Evolutionary conservation across 2,113 vertebrate species (phyloP), one percentile per base, ranked within the genome.

Genomic region (Trogon melanurus): DNA sequence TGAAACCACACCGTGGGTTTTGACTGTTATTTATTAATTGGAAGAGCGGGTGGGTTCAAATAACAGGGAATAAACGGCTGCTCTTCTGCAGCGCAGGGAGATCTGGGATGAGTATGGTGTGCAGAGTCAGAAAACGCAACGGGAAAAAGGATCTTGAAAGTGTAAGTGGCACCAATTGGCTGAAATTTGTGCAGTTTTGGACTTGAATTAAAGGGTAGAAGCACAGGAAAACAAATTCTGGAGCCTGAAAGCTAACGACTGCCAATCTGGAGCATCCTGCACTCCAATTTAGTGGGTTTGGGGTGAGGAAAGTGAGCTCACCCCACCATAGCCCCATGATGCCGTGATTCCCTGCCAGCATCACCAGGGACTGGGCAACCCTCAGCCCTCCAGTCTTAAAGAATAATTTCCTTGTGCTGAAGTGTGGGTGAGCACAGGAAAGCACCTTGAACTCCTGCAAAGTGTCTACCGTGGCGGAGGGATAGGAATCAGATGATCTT

Each of bases 261-360:
- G 38, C 18, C 53, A 20, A 14, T 19, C 13, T 2, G 1, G 38
- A 56, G 62, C 79, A 69, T 45, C 60, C 60, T 11, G 1, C 38
- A 27, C 3, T 38, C 38, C 18, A 22, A 6, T 13, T 29, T 29
- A n/a, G 25, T 21, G 30, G 22, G 13, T 8, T 5, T 56, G 67
- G 22, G 30, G 8, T 29, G 54, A 66, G 25, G 53, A 47, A 32
- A 29, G 34, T 20, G 47, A 67, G 66, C 22, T 67, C 47, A 48
- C 22, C 38, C 50, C 57, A 57, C 13, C 1, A 0, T 45, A 71
- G 44, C 4, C 41, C 69, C 0, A 0, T 4, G 2, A 4, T 9
- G 53, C 36, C 2, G 0, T 3, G 13, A 60, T 38, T 38, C 48
- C 38, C 54, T 6, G 1, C 3, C 2, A 2, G 13, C 57, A 25